phyloP scores from a whole-genome alignment of 2,797 vertebrate species.

The Pyrocephalus nanus region DNA sequence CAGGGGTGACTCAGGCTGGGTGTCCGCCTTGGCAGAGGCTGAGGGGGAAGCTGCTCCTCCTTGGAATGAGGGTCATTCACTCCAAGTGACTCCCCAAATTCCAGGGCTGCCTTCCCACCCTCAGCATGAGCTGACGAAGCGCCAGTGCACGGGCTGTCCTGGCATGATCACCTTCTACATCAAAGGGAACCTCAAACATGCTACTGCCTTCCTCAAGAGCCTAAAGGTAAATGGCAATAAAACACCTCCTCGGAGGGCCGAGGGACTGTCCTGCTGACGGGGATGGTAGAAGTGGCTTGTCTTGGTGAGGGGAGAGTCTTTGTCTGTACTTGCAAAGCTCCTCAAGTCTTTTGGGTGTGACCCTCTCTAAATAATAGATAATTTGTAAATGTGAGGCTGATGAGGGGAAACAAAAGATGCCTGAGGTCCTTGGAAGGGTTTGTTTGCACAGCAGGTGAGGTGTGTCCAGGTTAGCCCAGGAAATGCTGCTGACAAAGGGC shows the following conservation, averaged over 20 bases:
- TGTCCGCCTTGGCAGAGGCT: neutral
- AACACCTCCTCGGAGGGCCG: neutral
- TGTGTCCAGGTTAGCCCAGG: neutral
- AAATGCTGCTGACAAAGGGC: neutral
- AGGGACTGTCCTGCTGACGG: neutral
- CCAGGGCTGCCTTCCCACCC: slow-evolving; percentile 91
- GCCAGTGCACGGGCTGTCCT: slow-evolving; percentile 86
- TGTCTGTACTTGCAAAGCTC: neutral
- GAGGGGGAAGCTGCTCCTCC: neutral
- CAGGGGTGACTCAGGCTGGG: neutral
- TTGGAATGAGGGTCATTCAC: neutral
- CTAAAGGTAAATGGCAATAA: slow-evolving; percentile 82
- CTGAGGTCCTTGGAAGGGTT: neutral
- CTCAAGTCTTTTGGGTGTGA: neutral
- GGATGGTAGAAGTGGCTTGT: neutral
- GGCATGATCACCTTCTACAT: slow-evolving; percentile 93
- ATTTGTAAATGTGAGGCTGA: neutral
- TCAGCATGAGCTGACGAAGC: slow-evolving; percentile 85
- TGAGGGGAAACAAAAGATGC: neutral
- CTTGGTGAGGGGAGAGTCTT: neutral
- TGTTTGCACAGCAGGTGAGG: neutral
- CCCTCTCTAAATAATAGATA: neutral
- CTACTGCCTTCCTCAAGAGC: slow-evolving; percentile 83
- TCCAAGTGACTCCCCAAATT: neutral
- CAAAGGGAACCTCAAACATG: slow-evolving; percentile 84